A percentile compares a stretch with the other conserved stretches of the same genome.
These are phyloP conservation scores for Sycophila sp. DNA, from an alignment of 1,140 invertebrate species.

Conservation along the genomic window DNA sequence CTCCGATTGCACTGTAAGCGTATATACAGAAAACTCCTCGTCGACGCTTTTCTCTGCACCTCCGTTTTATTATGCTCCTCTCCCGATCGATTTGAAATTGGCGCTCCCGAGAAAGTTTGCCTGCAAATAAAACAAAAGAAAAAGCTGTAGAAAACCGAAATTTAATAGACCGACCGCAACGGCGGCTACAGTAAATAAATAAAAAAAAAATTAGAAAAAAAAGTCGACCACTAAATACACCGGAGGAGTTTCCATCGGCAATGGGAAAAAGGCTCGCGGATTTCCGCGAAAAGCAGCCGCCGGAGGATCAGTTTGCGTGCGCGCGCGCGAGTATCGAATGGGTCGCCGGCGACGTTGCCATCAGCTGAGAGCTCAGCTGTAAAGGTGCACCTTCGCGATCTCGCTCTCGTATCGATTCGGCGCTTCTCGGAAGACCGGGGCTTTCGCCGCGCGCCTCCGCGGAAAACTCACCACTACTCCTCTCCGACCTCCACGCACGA, in stretches of 20 bases:
- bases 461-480: no score
- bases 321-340: not conserved
- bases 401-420: slow-evolving; percentile 21
- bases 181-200: no score
- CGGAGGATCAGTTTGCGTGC: slow-evolving; percentile 3
- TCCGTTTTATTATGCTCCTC: no score
- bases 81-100: not conserved
- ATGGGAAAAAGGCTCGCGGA: not conserved
- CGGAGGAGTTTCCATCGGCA: no score
- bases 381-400: no score
- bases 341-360: slow-evolving; percentile 17
- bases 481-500: no score
- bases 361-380: slow-evolving; percentile 40
- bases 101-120: not conserved
- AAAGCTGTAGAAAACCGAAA: not conserved
- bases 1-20: slow-evolving; percentile 20
- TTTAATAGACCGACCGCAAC: no score
- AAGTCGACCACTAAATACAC: no score
- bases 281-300: not conserved
- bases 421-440: slow-evolving; percentile 7
- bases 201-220: not conserved
- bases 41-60: slow-evolving; percentile 21
- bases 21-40: slow-evolving; percentile 12
- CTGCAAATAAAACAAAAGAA: not conserved
- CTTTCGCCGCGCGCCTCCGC: no score